phyloP scores from a whole-genome alignment of 92 coral and sea anemone species.

The Hydrozoanthus gracilis region DNA sequence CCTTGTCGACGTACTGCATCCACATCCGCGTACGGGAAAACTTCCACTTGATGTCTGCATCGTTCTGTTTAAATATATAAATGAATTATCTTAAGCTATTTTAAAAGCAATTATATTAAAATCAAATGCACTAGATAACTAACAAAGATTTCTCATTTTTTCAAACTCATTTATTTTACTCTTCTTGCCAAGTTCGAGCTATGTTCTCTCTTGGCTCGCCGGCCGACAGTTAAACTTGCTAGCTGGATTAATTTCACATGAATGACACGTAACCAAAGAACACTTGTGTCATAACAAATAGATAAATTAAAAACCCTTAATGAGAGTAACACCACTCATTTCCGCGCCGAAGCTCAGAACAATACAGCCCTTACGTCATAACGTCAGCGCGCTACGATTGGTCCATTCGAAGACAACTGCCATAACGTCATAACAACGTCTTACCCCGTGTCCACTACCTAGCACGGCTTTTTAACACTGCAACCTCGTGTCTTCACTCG shows the following conservation, averaged over 20 bases:
- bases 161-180: not conserved
- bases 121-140: no score
- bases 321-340: not conserved
- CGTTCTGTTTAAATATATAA: constrained; percentile 55
- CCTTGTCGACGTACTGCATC: constrained; percentile 90
- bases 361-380: constrained; percentile 33
- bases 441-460: not conserved
- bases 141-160: no score
- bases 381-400: not conserved
- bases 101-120: no score
- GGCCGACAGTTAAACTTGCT: not conserved
- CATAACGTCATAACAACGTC: not conserved
- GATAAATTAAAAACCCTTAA: no score
- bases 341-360: not conserved
- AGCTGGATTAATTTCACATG: not conserved
- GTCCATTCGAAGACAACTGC: not conserved
- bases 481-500: constrained; percentile 39
- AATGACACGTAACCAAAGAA: constrained; percentile 7
- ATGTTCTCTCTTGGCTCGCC: not conserved
- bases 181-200: not conserved
- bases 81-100: no score
- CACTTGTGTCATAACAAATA: not conserved
- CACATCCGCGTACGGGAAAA: constrained; percentile 89
- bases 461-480: constrained; percentile 29
- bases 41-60: constrained; percentile 90